phyloP scores from a whole-genome alignment of 2,797 vertebrate species.

The Megaceryle alcyon region DNA sequence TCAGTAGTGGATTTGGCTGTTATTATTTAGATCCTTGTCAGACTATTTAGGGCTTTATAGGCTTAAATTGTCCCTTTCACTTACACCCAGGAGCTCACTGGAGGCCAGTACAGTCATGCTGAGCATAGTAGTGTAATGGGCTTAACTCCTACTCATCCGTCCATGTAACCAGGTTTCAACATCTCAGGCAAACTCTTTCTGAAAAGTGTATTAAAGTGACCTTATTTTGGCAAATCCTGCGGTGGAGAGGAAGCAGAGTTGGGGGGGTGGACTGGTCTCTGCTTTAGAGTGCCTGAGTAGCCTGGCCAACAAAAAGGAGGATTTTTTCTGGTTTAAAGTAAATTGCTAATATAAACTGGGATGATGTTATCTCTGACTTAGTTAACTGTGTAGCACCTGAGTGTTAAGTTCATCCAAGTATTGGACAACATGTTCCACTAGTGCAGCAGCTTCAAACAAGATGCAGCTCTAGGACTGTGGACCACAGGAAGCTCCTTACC shows the following conservation, averaged over 20 bases:
- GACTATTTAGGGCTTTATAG: not conserved
- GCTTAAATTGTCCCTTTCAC: not conserved
- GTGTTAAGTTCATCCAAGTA: not conserved
- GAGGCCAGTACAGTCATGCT: not conserved
- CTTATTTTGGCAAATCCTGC: constrained; percentile 16
- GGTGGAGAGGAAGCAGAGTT: not conserved
- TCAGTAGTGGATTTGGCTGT: not conserved
- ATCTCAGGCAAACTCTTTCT: not conserved
- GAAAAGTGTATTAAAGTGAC: not conserved
- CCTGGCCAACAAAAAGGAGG: not conserved
- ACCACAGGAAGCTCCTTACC: not conserved
- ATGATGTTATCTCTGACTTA: not conserved
- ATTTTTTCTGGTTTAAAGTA: not conserved
- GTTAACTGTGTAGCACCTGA: not conserved
- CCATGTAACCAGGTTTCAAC: not conserved
- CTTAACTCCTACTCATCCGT: constrained; percentile 1
- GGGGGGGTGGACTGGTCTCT: not conserved
- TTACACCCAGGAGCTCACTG: not conserved
- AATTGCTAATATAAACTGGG: not conserved
- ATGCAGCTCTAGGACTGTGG: not conserved
- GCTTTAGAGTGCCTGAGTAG: not conserved
- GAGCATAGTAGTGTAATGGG: not conserved
- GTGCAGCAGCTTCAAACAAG: not conserved
- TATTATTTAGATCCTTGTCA: constrained; percentile 15
- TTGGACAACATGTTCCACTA: not conserved